Evolutionary conservation across 2,113 vertebrate genomes (phyloP).

Genomic region (Erythrocebus patas): DNA sequence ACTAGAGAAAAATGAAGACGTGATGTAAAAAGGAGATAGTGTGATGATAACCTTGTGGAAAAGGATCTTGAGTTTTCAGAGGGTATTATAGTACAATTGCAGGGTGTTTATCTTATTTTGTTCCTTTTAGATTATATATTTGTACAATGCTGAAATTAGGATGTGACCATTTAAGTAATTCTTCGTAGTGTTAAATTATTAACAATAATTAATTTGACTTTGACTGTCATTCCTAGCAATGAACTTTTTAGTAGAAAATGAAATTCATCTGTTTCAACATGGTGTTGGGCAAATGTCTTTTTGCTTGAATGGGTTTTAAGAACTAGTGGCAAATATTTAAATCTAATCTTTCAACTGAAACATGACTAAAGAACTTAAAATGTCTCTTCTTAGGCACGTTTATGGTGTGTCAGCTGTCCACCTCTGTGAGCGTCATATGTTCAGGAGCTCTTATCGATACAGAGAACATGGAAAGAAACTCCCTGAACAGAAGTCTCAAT

Average conservation of each 20-base stretch:
- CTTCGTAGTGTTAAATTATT: not conserved
- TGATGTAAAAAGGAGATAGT: not conserved
- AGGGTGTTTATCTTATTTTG: not conserved
- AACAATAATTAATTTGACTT: no score
- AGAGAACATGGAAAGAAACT: not conserved
- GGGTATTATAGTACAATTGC: not conserved
- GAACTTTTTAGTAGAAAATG: not conserved
- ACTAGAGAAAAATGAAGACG: not conserved
- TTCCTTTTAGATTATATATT: not conserved
- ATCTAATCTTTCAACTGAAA: not conserved
- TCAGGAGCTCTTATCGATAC: not conserved
- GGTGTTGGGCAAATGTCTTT: not conserved
- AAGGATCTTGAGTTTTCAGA: not conserved
- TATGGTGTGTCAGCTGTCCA: not conserved
- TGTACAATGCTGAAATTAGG: not conserved
- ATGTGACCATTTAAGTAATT: not conserved
- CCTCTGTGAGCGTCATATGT: not conserved
- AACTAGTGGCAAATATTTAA: not conserved
- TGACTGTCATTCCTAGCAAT: not conserved
- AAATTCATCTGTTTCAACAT: not conserved
- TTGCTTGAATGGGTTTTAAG: not conserved
- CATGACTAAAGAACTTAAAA: not conserved
- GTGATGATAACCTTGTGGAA: not conserved
- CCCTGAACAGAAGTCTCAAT: not conserved
- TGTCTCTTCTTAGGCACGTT: not conserved